Evolutionary conservation across 2,113 vertebrate species (phyloP).

Genomic region (Megaleporinus macrocephalus): DNA sequence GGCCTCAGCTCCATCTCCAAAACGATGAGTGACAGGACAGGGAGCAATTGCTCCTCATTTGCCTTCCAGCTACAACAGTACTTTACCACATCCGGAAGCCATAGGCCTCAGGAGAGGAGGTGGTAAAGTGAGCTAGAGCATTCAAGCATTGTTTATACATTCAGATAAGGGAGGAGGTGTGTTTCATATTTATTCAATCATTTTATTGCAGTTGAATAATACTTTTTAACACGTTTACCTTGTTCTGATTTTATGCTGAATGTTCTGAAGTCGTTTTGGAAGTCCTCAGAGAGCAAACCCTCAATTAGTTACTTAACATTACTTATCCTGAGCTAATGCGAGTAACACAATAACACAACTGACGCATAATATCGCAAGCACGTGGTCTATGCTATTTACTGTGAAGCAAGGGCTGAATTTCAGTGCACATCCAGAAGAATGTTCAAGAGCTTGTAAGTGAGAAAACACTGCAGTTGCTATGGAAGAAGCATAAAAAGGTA

Average conservation of each 20-base stretch:
- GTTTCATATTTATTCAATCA: slow-evolving; percentile 41
- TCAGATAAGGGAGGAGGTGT: slow-evolving; percentile 63
- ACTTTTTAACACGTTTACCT: background rate
- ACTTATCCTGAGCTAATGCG: no score
- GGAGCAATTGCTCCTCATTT: slow-evolving; percentile 73
- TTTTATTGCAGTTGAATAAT: slow-evolving; percentile 29
- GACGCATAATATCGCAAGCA: background rate
- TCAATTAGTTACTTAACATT: no score
- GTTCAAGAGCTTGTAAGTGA: background rate
- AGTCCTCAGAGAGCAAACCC: background rate
- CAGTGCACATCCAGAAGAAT: background rate
- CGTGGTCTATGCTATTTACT: background rate
- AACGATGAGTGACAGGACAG: slow-evolving; percentile 80
- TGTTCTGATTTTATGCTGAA: background rate
- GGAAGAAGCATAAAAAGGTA: background rate
- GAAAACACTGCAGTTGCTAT: background rate
- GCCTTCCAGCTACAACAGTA: slow-evolving; percentile 73
- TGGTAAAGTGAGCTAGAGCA: slow-evolving; percentile 76
- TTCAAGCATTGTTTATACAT: slow-evolving; percentile 72
- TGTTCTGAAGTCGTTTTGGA: no score
- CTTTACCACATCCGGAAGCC: slow-evolving; percentile 75
- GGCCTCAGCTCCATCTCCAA: slow-evolving; percentile 75
- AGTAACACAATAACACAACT: background rate
- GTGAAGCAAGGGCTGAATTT: background rate
- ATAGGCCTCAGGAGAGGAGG: slow-evolving; percentile 71